phyloP scores from a whole-genome alignment of 2,113 vertebrate species.

The Brachyistius frenatus region DNA sequence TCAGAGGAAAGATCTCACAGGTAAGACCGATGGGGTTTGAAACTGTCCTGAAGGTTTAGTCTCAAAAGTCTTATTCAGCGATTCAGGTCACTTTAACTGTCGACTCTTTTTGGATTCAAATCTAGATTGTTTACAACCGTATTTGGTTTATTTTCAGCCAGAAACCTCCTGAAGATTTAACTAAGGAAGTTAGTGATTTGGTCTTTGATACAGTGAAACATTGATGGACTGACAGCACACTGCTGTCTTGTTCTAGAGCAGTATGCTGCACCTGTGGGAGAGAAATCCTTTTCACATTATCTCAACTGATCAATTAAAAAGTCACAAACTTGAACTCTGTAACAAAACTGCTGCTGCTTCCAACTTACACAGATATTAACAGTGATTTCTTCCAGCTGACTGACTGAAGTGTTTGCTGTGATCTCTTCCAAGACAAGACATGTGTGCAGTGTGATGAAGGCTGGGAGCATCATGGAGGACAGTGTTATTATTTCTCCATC shows the following conservation, averaged over 20 bases:
- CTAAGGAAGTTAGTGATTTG: no score
- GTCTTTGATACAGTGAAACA: background rate
- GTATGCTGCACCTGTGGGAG: no score
- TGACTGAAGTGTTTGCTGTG: rapidly evolving
- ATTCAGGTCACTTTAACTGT: background rate
- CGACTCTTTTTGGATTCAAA: background rate
- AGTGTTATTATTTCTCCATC: conserved; percentile 53
- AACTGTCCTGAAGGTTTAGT: background rate
- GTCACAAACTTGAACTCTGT: no score
- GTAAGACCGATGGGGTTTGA: conserved; percentile 8
- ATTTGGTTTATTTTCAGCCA: no score
- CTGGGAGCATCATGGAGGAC: conserved; percentile 37
- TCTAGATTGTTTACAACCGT: background rate
- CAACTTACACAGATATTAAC: background rate
- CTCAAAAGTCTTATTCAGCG: background rate
- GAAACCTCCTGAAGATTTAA: no score
- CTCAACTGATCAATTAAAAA: no score
- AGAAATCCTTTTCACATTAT: no score
- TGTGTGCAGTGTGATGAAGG: background rate
- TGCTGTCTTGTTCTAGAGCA: no score
- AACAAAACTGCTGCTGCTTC: conserved; percentile 7
- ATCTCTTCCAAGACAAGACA: background rate
- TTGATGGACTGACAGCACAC: background rate
- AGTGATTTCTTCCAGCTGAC: background rate
- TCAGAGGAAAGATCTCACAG: background rate